Conservation (phyloP, 2,797 vertebrate species). For the Eurystomus glaucurus region DNA sequence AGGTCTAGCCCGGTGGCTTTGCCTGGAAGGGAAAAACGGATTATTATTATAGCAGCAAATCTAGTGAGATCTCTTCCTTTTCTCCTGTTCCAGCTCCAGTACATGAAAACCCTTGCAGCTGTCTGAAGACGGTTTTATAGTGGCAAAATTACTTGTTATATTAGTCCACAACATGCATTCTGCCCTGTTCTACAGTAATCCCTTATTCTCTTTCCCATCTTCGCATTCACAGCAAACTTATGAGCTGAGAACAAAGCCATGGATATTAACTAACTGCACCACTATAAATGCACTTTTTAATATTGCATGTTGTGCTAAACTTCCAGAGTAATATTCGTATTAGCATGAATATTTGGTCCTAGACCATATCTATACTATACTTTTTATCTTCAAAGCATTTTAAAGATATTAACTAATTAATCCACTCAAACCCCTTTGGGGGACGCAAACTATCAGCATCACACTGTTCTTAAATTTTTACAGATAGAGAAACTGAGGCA, state of each 20-base stretch:
- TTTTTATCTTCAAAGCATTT: constrained; percentile 5
- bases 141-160: constrained; percentile 18
- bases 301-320: not conserved
- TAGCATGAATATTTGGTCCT: not conserved
- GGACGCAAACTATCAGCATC: not conserved
- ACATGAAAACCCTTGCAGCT: constrained; percentile 52
- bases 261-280: constrained; percentile 4
- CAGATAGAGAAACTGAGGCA: not conserved
- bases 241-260: not conserved
- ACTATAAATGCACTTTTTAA: not conserved
- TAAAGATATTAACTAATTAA: not conserved
- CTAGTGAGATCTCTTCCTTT: constrained; percentile 55
- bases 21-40: constrained; percentile 64
- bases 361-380: not conserved
- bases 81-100: constrained; percentile 54
- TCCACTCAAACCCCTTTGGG: not conserved
- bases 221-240: not conserved
- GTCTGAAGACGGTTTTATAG: constrained; percentile 34
- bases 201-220: constrained; percentile 6
- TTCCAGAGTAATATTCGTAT: not conserved
- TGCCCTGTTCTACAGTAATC: constrained; percentile 20
- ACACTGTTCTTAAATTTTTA: not conserved
- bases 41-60: constrained; percentile 49
- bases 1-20: constrained; percentile 65
- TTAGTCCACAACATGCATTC: constrained; percentile 18